Conservation (phyloP, 2,888 invertebrate genomes). For the Yponomeuta cagnagella region DNA sequence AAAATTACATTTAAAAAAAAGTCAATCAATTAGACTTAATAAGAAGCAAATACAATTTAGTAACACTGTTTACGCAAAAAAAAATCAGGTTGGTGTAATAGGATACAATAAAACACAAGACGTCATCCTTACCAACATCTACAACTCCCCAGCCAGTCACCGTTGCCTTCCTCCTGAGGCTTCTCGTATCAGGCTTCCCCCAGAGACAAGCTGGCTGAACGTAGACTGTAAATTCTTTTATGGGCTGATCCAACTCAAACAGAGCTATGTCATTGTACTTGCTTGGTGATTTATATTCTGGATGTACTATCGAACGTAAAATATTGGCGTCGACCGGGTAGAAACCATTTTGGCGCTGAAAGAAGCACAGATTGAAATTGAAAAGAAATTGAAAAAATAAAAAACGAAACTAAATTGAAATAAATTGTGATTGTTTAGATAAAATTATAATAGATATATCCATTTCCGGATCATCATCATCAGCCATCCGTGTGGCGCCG, state of each 20-base stretch:
- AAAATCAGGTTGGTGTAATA: no score
- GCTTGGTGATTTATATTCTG: slow-evolving; percentile 39
- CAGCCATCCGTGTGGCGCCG: no score
- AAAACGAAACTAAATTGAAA: no score
- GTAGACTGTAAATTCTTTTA: slow-evolving; percentile 31
- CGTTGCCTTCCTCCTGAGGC: slow-evolving; percentile 31
- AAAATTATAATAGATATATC: no score
- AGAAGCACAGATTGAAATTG: background rate
- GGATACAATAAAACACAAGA: background rate
- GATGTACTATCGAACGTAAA: slow-evolving; percentile 37
- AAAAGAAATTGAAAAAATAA: no score
- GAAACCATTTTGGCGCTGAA: background rate
- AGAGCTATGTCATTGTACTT: slow-evolving; percentile 30
- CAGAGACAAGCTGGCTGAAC: slow-evolving; percentile 49
- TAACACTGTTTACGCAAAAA: background rate
- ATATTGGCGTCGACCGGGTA: slow-evolving; percentile 33
- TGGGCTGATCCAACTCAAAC: slow-evolving; percentile 33
- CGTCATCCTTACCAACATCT: slow-evolving; percentile 33
- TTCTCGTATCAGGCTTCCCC: slow-evolving; percentile 26
- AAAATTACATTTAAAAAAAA: no score
- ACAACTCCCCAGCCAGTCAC: slow-evolving; percentile 53
- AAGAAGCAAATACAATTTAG: no score
- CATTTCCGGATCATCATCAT: no score
- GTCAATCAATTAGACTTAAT: no score
- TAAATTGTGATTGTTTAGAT: no score